Evolutionary conservation across 1,140 invertebrate species (phyloP).

Genomic region (Aplysia californica): DNA sequence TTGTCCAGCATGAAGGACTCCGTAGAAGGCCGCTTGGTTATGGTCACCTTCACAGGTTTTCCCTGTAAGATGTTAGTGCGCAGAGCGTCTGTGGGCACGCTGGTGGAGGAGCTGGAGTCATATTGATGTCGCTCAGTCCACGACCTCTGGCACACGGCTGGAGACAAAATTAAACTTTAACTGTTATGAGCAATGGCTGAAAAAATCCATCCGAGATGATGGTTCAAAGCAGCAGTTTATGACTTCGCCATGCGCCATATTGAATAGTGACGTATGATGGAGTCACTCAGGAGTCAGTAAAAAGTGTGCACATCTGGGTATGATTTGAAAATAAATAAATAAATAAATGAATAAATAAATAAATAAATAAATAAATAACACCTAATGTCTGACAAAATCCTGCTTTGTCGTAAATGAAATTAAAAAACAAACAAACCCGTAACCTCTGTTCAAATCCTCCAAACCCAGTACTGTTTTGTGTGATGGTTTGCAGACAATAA

Average conservation of each 20-base stretch:
- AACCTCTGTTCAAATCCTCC: no score
- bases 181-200: not conserved
- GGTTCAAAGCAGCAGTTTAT: not conserved
- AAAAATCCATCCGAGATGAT: not conserved
- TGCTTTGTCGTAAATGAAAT: no score
- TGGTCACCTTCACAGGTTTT: slow-evolving; percentile 4
- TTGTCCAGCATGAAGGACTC: slow-evolving; percentile 16
- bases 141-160: slow-evolving; percentile 16
- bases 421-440: no score
- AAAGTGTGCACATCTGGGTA: not conserved
- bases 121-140: not conserved
- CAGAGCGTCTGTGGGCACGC: not conserved
- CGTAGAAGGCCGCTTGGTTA: not conserved
- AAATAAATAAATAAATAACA: no score
- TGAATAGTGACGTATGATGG: no score
- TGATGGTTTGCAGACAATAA: no score
- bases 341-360: no score
- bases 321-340: not conserved
- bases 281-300: no score
- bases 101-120: not conserved
- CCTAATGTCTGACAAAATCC: no score
- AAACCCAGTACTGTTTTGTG: no score
- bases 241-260: not conserved
- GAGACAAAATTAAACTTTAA: not conserved
- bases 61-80: slow-evolving; percentile 4